Evolutionary conservation across 1,140 invertebrate genomes (phyloP), one percentile per base, ranked within the genome.

Genomic region (Cyphomyrmex costatus): DNA sequence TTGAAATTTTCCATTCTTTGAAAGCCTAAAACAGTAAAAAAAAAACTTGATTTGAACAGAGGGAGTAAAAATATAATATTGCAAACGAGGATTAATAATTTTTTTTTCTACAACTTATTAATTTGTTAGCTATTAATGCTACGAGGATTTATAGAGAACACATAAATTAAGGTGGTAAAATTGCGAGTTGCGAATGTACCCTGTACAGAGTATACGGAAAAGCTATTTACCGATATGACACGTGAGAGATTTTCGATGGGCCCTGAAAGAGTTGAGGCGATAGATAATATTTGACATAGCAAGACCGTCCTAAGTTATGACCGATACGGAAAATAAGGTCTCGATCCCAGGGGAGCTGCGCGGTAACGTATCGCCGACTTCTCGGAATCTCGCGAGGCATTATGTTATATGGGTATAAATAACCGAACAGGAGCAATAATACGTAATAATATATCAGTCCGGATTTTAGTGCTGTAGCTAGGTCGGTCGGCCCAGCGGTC

Each of bases 391-490:
- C 93, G 93, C 94, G 92, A 90, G 91, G 94, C 93, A 94, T 95
- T 95, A 94, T 94, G 93, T 95, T 95, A 95, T 95, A 95, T 95
- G 94, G 94, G 93, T 95, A 95, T 95, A 95, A 95, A 95, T 95
- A 95, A 95, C 95, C 94, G 94, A 95, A 94, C 93, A 92, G 93
- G 92, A 94, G 94, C 94, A 95, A 95, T 95, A 95, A 95, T 95
- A 95, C 95, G 94, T 95, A 95, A 95, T 95, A 95, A 95, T 95
- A 95, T 95, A 95, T 95, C 95, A 95, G 95, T 93, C 94, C 93
- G 95, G 95, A 95, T 95, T 95, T 95, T 95, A 95, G 95, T 95
- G 92, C 92, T 92, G 94, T 89, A 94, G 93, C 93, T 90, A 92
- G 92, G 92, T 92, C 92, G 93, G 85, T 88, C 86, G 93, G 93